phyloP scores from a whole-genome alignment of 2,797 vertebrate species.

The Trematomus bernacchii region DNA sequence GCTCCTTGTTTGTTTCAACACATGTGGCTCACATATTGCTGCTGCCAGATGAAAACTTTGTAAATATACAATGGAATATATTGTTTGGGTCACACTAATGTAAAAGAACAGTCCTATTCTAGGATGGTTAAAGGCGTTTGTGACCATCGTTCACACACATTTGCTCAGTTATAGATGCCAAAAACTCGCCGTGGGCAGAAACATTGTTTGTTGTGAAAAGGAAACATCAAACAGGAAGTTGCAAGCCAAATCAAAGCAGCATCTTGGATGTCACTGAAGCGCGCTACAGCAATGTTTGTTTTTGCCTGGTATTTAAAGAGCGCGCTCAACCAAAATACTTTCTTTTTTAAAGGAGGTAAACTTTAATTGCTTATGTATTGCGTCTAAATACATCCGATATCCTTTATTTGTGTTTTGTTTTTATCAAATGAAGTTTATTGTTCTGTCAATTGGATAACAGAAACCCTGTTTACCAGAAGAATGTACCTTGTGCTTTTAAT shows the following conservation, averaged over 20 bases:
- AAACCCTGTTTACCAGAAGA: slow-evolving; percentile 29
- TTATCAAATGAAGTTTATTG: neutral
- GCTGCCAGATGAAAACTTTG: slow-evolving; percentile 43
- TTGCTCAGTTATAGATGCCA: neutral
- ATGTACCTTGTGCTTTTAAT: slow-evolving; percentile 53
- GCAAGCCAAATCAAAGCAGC: slow-evolving; percentile 38
- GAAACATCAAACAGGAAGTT: neutral
- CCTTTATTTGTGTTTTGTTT: neutral
- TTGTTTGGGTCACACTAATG: slow-evolving; percentile 21
- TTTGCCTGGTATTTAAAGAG: slow-evolving; percentile 8
- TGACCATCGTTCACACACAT: slow-evolving; percentile 10
- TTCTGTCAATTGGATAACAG: neutral
- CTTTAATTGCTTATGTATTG: neutral
- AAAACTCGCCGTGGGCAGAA: neutral
- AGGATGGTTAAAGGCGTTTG: slow-evolving; percentile 10
- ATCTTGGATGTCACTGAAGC: slow-evolving; percentile 32
- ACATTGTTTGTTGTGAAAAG: neutral
- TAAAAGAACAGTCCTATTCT: slow-evolving; percentile 12
- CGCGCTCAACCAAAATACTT: slow-evolving; percentile 3
- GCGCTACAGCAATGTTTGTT: neutral
- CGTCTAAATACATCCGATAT: neutral
- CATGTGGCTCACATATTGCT: slow-evolving; percentile 28
- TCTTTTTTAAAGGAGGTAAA: neutral
- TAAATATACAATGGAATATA: slow-evolving; percentile 61
- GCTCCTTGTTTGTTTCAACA: slow-evolving; percentile 8